Evolutionary conservation across 1,140 invertebrate species (phyloP).

Genomic region (Calycopis cecrops): DNA sequence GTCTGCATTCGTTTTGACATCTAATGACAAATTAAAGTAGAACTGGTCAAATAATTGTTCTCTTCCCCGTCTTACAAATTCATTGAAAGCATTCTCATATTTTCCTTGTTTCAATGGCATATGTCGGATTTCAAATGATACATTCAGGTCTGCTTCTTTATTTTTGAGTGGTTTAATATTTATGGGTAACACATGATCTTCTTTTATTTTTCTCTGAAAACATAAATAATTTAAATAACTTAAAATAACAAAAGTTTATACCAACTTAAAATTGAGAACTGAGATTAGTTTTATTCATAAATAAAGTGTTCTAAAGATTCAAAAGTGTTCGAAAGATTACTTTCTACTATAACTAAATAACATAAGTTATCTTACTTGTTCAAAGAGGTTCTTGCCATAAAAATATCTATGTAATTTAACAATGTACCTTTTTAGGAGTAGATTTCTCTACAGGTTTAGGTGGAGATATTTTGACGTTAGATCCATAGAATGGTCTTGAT

Average conservation of each 20-base stretch:
- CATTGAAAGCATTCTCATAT: conserved; percentile 55
- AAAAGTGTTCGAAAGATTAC: too few relatives aligned
- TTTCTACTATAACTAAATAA: too few relatives aligned
- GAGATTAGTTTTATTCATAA: too few relatives aligned
- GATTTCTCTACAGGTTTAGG: conserved; percentile 24
- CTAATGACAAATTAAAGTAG: conserved; percentile 26
- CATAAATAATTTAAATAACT: not conserved
- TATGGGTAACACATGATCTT: conserved; percentile 53
- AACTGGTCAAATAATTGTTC: conserved; percentile 55
- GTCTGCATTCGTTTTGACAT: conserved; percentile 33
- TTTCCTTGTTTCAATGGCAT: conserved; percentile 46
- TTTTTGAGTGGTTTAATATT: conserved; percentile 41
- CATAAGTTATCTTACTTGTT: too few relatives aligned
- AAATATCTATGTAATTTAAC: too few relatives aligned
- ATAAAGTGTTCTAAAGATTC: too few relatives aligned
- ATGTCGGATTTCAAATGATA: conserved; percentile 48
- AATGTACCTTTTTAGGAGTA: conserved; percentile 49
- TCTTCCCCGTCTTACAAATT: conserved; percentile 57
- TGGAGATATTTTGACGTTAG: conserved; percentile 26
- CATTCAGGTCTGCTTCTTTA: conserved; percentile 50
- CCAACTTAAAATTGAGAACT: too few relatives aligned
- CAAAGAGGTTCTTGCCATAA: too few relatives aligned
- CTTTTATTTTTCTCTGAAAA: conserved; percentile 54
- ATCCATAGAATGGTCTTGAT: conserved; percentile 59
- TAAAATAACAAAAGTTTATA: not conserved